phyloP scores from a whole-genome alignment of 2,888 invertebrate genomes.

The Apomyelois bistriatella region DNA sequence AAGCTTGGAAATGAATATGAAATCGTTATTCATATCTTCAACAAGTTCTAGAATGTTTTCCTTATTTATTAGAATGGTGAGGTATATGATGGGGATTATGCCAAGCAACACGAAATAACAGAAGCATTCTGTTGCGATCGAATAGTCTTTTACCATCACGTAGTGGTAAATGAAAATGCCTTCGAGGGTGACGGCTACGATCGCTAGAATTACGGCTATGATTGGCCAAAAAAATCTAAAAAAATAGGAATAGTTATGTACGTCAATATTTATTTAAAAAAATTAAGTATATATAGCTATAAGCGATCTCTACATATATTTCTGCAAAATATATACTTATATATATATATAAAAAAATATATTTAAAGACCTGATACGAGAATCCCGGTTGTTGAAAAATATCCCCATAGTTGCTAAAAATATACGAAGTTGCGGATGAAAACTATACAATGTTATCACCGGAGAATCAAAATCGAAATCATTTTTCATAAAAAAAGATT shows the following conservation, averaged over 20 bases:
- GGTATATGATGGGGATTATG: conserved; percentile 35
- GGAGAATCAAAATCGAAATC: conserved; percentile 38
- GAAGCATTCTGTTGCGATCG: conserved; percentile 51
- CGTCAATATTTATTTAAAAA: no score
- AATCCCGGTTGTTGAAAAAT: conserved; percentile 43
- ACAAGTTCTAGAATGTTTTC: conserved; percentile 34
- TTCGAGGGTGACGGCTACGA: conserved; percentile 32
- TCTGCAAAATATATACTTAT: no score
- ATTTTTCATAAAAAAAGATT: conserved; percentile 35
- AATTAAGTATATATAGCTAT: no score
- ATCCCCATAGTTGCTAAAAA: conserved; percentile 45
- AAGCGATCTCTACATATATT: no score
- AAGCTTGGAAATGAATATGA: conserved; percentile 39
- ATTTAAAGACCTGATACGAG: conserved; percentile 40
- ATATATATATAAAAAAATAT: no score
- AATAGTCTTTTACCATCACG: conserved; percentile 35
- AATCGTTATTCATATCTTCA: conserved; percentile 45
- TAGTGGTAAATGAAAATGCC: conserved; percentile 37
- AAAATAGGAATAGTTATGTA: background rate
- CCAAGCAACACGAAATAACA: conserved; percentile 47
- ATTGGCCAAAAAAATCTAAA: conserved; percentile 45
- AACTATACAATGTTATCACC: conserved; percentile 40
- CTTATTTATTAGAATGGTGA: conserved; percentile 32
- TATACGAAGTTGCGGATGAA: conserved; percentile 50
- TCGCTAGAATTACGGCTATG: conserved; percentile 24